Percentiles rank a stretch among this genome's conserved stretches.
These are phyloP conservation scores for Micoletzkya japonica DNA, from an alignment of 2,888 invertebrate species.

Conservation along the genomic window DNA sequence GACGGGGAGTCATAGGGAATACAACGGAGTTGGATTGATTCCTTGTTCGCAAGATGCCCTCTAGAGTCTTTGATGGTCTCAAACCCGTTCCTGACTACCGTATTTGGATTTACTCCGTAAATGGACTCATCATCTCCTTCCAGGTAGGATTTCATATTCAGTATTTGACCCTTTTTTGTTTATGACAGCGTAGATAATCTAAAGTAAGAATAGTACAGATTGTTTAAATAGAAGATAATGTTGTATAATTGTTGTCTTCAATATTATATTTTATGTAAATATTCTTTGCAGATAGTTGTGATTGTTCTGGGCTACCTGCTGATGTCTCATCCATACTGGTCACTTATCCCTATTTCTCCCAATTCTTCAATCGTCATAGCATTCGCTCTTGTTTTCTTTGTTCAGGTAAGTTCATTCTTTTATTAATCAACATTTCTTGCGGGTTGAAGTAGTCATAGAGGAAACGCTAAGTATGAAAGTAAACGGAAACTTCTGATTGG, in stretches of 20 bases:
- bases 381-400: not conserved
- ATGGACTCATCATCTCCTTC: slow-evolving; percentile 32
- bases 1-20: not conserved
- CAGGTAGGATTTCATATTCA: slow-evolving; percentile 27
- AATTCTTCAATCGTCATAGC: slow-evolving; percentile 4
- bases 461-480: not conserved
- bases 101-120: slow-evolving; percentile 36
- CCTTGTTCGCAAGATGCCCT: not conserved
- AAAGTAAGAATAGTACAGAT: too few relatives aligned
- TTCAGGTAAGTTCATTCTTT: slow-evolving; percentile 6
- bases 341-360: slow-evolving; percentile 15
- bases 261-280: too few relatives aligned
- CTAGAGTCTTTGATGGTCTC: slow-evolving; percentile 12
- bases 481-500: not conserved
- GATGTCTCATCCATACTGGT: slow-evolving; percentile 15
- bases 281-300: slow-evolving; percentile 19
- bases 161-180: not conserved
- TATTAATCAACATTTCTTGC: too few relatives aligned
- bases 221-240: too few relatives aligned
- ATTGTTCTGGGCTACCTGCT: not conserved
- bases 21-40: not conserved
- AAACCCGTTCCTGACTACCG: slow-evolving; percentile 35
- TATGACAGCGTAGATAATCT: not conserved
- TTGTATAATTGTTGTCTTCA: too few relatives aligned
- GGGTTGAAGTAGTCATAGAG: not conserved